A percentile compares a stretch with the other conserved stretches of the same genome.
Conservation (phyloP, 2,113 vertebrate genomes). For the Neopipo cinnamomea region DNA sequence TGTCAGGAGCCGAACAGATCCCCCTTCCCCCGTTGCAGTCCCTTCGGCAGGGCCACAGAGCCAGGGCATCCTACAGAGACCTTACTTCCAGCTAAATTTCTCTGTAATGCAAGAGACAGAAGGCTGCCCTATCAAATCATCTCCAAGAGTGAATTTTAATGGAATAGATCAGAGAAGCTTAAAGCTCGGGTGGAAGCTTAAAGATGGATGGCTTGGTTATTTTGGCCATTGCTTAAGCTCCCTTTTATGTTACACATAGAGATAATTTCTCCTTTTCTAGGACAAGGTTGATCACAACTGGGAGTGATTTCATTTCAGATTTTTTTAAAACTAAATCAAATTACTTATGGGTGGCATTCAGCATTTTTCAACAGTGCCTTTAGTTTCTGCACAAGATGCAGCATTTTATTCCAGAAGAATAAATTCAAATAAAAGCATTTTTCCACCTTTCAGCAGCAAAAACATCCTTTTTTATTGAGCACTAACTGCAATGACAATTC, state of each 20-base stretch:
- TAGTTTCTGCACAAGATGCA: not conserved
- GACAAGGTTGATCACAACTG: not conserved
- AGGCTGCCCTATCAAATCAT: not conserved
- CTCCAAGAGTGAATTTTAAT: conserved; percentile 17
- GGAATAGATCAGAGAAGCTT: conserved; percentile 35
- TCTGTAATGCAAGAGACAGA: not conserved
- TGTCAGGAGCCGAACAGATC: not conserved
- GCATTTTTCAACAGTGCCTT: not conserved
- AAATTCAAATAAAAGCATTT: not conserved
- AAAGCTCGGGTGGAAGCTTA: not conserved
- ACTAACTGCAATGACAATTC: not conserved
- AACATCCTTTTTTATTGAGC: not conserved
- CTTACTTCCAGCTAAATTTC: not conserved
- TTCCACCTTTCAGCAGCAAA: not conserved
- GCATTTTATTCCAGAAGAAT: not conserved
- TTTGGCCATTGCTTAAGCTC: not conserved
- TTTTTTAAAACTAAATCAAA: not conserved
- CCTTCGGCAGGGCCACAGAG: not conserved
- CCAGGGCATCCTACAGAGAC: not conserved
- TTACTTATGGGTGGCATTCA: not conserved
- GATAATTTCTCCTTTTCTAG: conserved; percentile 12
- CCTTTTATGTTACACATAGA: conserved; percentile 2
- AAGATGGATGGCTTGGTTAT: conserved; percentile 19
- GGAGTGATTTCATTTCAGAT: not conserved
- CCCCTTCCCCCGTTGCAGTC: not conserved